Base-by-base conservation (phyloP, 2,888 invertebrate species). In the Metallyticus violacea region DNA sequence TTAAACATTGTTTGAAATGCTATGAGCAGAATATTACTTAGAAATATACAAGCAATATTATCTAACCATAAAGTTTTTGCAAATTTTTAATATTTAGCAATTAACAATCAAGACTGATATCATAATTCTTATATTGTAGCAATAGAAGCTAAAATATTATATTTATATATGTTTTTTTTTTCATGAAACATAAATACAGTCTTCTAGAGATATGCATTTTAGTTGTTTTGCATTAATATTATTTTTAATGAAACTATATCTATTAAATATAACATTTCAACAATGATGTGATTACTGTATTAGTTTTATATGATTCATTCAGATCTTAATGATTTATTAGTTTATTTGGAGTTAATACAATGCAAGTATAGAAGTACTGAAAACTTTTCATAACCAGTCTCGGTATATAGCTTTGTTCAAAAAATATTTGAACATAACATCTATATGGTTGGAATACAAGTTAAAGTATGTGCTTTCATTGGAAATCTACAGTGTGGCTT, bases 401-500 rank as follows among this genome's bases (percentile, higher is more conserved):
- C 40, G 22, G 40, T 15, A 40, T 40, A 30, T 15, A 40, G 40
- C 40, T 40, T 40, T 62, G 40, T 62, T 62, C 22, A 15, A 62
- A 15, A 15, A 2, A 1, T 62, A 4, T 15, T 15, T 62, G 1
- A 62, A 62, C 40, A 62, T 62, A 62, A 62, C 15, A 62, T 62
- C 15, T 62, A 3, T 7, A 4, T 15, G 40, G 40, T 22, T 15
- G n/a, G 40, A 9, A 62, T 62, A 62, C 40, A 62, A 22, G 9
- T 62, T 9, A 62, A 62, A 62, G 40, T 22, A 62, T 62, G 15
- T 62, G 22, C 22, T 15, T 62, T 62, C 1, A 62, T 62, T 15
- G 15, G 9, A 62, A 62, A 62, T 30, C 77, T 83, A 87, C 30
- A 87, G 85, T 7, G 88, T 85, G 26, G 86, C 87, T 25, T 87